A percentile compares a stretch with the other conserved stretches of the same genome.
Conservation (phyloP, 92 coral and sea anemone genomes). For the Phenganax subtilis region DNA sequence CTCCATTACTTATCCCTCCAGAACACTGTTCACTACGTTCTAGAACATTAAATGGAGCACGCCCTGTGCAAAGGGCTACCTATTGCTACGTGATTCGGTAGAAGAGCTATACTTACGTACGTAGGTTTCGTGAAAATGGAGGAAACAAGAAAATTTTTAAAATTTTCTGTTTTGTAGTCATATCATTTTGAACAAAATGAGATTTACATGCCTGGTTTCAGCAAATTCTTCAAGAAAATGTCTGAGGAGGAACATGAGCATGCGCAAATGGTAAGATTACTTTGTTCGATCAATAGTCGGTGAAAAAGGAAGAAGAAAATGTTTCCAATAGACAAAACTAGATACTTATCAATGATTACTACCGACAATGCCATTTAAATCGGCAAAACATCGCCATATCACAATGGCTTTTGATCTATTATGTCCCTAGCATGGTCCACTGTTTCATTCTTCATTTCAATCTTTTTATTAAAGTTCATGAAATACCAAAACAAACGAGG, state of each 20-base stretch:
- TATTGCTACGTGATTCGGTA: too few relatives aligned
- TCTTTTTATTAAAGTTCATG: conserved; percentile 54
- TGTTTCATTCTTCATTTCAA: background rate
- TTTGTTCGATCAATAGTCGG: background rate
- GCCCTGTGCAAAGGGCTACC: too few relatives aligned
- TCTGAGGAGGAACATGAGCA: conserved; percentile 86
- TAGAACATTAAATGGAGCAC: too few relatives aligned
- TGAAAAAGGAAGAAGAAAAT: too few relatives aligned
- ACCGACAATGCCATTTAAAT: too few relatives aligned
- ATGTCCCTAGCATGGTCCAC: background rate
- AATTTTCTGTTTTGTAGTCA: conserved; percentile 47
- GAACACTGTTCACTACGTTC: too few relatives aligned
- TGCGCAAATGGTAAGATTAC: conserved; percentile 62
- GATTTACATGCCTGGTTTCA: conserved; percentile 69
- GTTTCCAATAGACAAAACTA: too few relatives aligned
- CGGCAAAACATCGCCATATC: too few relatives aligned
- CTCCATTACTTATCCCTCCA: too few relatives aligned
- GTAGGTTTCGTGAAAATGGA: background rate
- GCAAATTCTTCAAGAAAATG: conserved; percentile 75
- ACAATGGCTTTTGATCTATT: background rate
- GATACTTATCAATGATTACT: too few relatives aligned
- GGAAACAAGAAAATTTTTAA: background rate
- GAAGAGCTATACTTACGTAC: too few relatives aligned
- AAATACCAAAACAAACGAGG: conserved; percentile 82
- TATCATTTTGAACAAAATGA: conserved; percentile 79